Conservation (phyloP, 2,888 invertebrate genomes). For the Trissolcus japonicus region DNA sequence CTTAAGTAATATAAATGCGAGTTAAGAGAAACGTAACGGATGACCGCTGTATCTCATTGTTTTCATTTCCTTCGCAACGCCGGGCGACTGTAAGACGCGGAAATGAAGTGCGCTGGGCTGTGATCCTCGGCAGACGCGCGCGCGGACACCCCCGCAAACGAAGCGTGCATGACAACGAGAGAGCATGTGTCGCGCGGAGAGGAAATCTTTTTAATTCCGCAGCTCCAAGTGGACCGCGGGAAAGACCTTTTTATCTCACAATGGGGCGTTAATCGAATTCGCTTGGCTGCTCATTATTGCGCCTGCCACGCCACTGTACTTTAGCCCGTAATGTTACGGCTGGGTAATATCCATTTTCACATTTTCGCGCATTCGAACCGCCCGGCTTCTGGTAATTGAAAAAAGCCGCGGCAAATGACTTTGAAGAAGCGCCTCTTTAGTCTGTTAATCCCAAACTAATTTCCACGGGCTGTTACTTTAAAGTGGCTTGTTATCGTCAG, state of each 20-base stretch:
- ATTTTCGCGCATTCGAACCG: slow-evolving; percentile 17
- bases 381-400: slow-evolving; percentile 45
- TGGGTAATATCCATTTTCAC: slow-evolving; percentile 49
- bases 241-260: slow-evolving; percentile 52
- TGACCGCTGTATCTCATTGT: slow-evolving; percentile 77
- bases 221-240: slow-evolving; percentile 42
- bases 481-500: slow-evolving; percentile 19
- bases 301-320: slow-evolving; percentile 33
- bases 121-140: slow-evolving; percentile 64
- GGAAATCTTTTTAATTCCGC: slow-evolving; percentile 49
- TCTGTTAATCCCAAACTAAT: slow-evolving; percentile 47
- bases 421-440: slow-evolving; percentile 35
- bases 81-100: slow-evolving; percentile 75
- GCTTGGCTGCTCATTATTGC: slow-evolving; percentile 46
- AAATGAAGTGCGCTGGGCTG: slow-evolving; percentile 75
- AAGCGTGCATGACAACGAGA: slow-evolving; percentile 72
- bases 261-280: slow-evolving; percentile 54
- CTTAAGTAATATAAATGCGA: slow-evolving; percentile 75
- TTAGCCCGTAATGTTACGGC: slow-evolving; percentile 44
- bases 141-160: slow-evolving; percentile 63
- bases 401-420: slow-evolving; percentile 41
- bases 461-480: slow-evolving; percentile 41
- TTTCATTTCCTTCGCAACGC: slow-evolving; percentile 75
- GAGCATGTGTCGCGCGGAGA: slow-evolving; percentile 34
- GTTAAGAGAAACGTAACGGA: slow-evolving; percentile 74